Base-by-base conservation (phyloP, 2,113 vertebrate species). In the Spea multiplicata region DNA sequence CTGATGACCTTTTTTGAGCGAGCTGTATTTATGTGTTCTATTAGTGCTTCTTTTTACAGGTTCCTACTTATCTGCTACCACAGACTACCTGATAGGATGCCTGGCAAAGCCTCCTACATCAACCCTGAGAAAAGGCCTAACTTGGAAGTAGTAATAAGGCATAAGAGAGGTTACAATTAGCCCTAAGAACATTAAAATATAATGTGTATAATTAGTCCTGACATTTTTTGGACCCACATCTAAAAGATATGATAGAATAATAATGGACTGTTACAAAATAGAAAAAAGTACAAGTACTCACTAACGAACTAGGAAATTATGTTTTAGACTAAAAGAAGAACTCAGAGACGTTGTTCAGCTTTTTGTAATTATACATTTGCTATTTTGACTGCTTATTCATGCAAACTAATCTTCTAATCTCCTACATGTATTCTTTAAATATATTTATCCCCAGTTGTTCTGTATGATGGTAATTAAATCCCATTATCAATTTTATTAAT, bases 401-500 rank as follows among this genome's bases (percentile, higher is more conserved):
- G 71, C 71, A 74, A 74, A 66, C 71, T 80, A 80, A 80, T 80
- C 78, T 80, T 13, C 78, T 80, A 74, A 80, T 80, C 78, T 80
- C 65, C 65, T 74, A 10, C 71, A 73, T 61, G 71, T 68, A 80
- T 73, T 67, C 71, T 80, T 80, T 50, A 80, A 67, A 74, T 71
- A 80, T 80, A 80, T 80, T 80, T 80, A 80, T 74, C 71, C 71
- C 64, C 52, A 62, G 44, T 74, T n/a, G 64, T 62, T 74, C 50
- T 59, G 62, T 59, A 73, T 73, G 64, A 80, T 66, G 65, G 71
- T 80, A 80, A 80, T 74, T 80, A 80, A 80, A 80, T 80, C 45
- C 53, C 64, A 80, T 80, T 80, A 80, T 80, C 78, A 74, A 45
- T 61, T 80, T 80, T 80, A 73, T 80, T 73, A 74, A 74, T 71